These are phyloP conservation scores for Myripristis jacobus DNA, from an alignment of 2,797 vertebrate species.

Conservation along the genomic window DNA sequence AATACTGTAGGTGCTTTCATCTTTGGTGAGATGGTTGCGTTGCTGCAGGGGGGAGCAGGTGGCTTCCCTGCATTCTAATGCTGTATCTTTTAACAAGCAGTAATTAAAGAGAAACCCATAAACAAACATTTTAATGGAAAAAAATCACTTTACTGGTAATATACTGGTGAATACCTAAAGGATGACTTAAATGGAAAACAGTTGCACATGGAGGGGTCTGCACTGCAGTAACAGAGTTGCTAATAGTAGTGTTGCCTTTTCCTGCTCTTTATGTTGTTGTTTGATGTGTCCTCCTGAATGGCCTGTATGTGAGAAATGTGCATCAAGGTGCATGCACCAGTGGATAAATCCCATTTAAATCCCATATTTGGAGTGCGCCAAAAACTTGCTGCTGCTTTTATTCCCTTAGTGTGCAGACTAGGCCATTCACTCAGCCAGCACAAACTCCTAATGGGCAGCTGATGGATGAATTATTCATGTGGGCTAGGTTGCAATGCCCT, in stretches of 20 bases:
- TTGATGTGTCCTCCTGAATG: constrained; percentile 21
- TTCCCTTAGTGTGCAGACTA: constrained; percentile 47
- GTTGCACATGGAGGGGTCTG: constrained; percentile 24
- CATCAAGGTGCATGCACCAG: constrained; percentile 64
- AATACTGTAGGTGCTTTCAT: background rate
- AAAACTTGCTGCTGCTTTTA: constrained; percentile 59
- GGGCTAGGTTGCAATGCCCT: constrained; percentile 67
- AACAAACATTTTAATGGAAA: constrained; percentile 53
- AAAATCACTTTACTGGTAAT: constrained; percentile 61
- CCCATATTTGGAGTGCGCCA: constrained; percentile 59
- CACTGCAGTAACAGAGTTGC: constrained; percentile 14
- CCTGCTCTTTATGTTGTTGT: constrained; percentile 32
- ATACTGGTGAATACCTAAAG: constrained; percentile 47
- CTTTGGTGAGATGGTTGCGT: background rate
- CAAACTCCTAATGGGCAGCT: constrained; percentile 67
- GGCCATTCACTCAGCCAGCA: constrained; percentile 67
- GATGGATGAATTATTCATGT: constrained; percentile 83
- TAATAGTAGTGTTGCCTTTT: constrained; percentile 21
- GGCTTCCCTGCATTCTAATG: background rate
- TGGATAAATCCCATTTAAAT: constrained; percentile 76
- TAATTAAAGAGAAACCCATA: constrained; percentile 32
- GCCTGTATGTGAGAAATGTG: constrained; percentile 28
- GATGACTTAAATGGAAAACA: constrained; percentile 54
- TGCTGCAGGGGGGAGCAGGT: background rate
- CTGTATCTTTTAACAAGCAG: background rate